Percentiles rank a stretch among this genome's conserved stretches.
These are phyloP conservation scores for Dromius quadrimaculatus DNA, from an alignment of 2,888 invertebrate genomes.

Conservation along the genomic window DNA sequence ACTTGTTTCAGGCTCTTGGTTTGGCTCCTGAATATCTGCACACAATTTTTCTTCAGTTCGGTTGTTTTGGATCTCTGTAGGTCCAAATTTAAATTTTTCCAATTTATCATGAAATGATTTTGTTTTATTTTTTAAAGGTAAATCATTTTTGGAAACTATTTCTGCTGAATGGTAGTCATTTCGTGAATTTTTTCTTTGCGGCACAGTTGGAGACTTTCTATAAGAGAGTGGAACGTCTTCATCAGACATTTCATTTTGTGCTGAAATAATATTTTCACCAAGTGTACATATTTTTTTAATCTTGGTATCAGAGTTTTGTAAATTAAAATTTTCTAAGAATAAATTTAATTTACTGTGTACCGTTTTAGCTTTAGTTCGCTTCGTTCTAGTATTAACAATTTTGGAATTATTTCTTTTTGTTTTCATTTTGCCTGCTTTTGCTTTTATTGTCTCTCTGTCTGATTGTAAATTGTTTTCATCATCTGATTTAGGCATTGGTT, in stretches of 20 bases:
- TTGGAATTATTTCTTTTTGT: not conserved
- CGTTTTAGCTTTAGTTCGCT: conserved; percentile 4
- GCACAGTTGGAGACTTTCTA: not conserved
- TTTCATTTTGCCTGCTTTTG: not conserved
- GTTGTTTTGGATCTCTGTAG: not conserved
- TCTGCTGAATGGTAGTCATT: not conserved
- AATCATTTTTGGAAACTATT: not conserved
- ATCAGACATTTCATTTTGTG: not conserved
- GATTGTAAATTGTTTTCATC: not conserved
- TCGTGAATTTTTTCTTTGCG: conserved; percentile 8
- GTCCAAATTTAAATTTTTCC: conserved; percentile 15
- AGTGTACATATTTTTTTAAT: too few species aligned
- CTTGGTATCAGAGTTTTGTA: conserved; percentile 1
- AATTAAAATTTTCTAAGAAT: conserved; percentile 30
- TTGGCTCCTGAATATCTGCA: not conserved
- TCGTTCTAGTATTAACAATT: not conserved
- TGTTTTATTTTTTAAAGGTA: conserved; percentile 23
- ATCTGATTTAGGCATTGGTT: too few species aligned
- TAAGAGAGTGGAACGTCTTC: conserved; percentile 3
- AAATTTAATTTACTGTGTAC: conserved; percentile 2
- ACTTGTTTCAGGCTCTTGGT: not conserved
- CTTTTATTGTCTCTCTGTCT: not conserved
- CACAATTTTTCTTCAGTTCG: not conserved
- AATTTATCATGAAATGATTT: conserved; percentile 19
- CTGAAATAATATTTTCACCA: not conserved